phyloP scores from a whole-genome alignment of 1,140 invertebrate species.

The Musca domestica region DNA sequence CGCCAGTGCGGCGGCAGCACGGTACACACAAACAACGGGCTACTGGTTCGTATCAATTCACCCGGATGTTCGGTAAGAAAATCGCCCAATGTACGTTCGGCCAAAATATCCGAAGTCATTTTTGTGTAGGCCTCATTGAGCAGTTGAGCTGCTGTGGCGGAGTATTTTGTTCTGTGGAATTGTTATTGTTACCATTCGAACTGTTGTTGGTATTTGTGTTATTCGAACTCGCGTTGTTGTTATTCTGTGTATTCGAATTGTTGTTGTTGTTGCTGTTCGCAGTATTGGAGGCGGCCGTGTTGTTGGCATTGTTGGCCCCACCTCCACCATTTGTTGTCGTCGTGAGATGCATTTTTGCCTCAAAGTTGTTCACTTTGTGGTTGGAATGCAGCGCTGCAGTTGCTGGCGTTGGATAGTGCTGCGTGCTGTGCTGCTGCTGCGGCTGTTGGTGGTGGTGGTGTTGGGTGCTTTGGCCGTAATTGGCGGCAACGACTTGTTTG shows the following conservation, averaged over 20 bases:
- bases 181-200: constrained; percentile 53
- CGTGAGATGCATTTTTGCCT: constrained; percentile 29
- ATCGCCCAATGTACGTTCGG: constrained; percentile 82
- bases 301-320: constrained; percentile 27
- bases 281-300: constrained; percentile 25
- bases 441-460: constrained; percentile 6
- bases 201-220: constrained; percentile 38
- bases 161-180: constrained; percentile 56
- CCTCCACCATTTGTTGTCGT: constrained; percentile 29
- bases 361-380: no score
- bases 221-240: constrained; percentile 24
- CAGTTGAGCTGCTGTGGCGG: constrained; percentile 59
- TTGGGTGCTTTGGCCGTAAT: constrained; percentile 33
- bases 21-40: constrained; percentile 88
- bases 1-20: constrained; percentile 92
- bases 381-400: not conserved
- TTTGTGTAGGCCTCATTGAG: constrained; percentile 83
- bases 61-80: constrained; percentile 89
- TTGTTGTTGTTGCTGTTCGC: constrained; percentile 33
- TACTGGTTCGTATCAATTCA: constrained; percentile 89
- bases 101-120: constrained; percentile 84
- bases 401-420: not conserved
- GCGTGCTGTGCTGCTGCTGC: not conserved
- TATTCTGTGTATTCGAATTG: constrained; percentile 23
- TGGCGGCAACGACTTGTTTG: constrained; percentile 25